phyloP scores from a whole-genome alignment of 2,888 invertebrate genomes.

The Thyatira batis region DNA sequence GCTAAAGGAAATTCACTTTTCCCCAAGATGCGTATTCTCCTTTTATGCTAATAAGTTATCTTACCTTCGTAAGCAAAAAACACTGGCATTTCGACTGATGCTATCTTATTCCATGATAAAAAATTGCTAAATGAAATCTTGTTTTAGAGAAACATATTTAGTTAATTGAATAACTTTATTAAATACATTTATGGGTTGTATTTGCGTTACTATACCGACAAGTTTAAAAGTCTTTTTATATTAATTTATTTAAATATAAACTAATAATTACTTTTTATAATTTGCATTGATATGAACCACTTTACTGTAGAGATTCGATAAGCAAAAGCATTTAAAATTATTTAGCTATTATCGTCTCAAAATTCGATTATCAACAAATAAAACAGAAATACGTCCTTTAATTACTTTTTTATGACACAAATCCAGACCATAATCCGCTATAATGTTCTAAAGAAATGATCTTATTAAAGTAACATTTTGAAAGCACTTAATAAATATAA shows the following conservation, averaged over 20 bases:
- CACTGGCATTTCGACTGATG: conserved; percentile 11
- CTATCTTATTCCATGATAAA: conserved; percentile 5
- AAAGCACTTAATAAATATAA: neutral
- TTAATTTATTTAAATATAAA: too few species aligned
- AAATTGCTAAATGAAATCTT: neutral
- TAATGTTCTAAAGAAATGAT: neutral
- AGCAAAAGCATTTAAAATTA: too few species aligned
- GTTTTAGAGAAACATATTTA: neutral
- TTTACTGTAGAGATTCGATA: too few species aligned
- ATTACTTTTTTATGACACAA: neutral
- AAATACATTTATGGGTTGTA: too few species aligned
- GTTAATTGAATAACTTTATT: neutral
- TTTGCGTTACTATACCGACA: too few species aligned
- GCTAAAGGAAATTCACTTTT: conserved; percentile 13
- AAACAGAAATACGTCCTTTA: too few species aligned
- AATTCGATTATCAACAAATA: too few species aligned
- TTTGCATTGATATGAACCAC: too few species aligned
- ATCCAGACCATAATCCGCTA: neutral
- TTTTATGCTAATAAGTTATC: conserved; percentile 28
- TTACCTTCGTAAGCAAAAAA: conserved; percentile 19
- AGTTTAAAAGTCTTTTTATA: too few species aligned
- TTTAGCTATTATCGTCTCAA: too few species aligned
- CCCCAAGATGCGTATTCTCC: conserved; percentile 6
- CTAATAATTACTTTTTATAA: too few species aligned
- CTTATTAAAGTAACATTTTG: neutral